These are phyloP conservation scores for Papilio xuthus DNA, from an alignment of 1,140 invertebrate genomes.

Conservation along the genomic window DNA sequence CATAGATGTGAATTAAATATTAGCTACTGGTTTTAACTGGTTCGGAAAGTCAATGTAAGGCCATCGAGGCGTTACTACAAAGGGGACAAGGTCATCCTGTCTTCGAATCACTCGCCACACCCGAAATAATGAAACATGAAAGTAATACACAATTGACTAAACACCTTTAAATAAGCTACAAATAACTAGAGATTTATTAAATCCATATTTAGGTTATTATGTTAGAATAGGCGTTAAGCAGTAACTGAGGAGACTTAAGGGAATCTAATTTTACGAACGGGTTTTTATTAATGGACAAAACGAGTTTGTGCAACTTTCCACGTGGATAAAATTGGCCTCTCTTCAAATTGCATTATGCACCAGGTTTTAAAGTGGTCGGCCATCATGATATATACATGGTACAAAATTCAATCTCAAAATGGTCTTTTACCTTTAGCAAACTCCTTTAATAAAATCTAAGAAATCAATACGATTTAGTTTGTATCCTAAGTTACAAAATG, in stretches of 20 bases:
- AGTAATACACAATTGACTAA: neutral
- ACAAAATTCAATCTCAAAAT: neutral
- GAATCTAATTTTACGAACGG: neutral
- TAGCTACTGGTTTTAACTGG: constrained; percentile 29
- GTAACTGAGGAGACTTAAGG: neutral
- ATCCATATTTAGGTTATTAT: neutral
- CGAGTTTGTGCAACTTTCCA: neutral
- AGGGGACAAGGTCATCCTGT: constrained; percentile 18
- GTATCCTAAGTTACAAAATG: neutral
- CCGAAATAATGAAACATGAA: constrained; percentile 9
- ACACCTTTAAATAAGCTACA: neutral
- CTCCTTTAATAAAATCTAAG: neutral
- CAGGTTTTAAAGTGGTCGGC: constrained; percentile 2
- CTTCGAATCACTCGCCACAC: neutral
- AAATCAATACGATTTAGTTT: neutral
- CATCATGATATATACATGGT: constrained; percentile 3
- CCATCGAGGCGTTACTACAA: constrained; percentile 22
- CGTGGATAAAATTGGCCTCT: constrained; percentile 19
- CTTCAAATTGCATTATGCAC: constrained; percentile 16
- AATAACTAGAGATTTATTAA: neutral
- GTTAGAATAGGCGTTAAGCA: neutral
- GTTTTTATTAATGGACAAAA: neutral
- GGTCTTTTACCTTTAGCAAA: neutral
- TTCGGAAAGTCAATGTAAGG: constrained; percentile 28
- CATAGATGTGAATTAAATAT: neutral